These are phyloP conservation scores for Porites australiensis DNA, from an alignment of 64 coral and sea anemone species.

Conservation along the genomic window DNA sequence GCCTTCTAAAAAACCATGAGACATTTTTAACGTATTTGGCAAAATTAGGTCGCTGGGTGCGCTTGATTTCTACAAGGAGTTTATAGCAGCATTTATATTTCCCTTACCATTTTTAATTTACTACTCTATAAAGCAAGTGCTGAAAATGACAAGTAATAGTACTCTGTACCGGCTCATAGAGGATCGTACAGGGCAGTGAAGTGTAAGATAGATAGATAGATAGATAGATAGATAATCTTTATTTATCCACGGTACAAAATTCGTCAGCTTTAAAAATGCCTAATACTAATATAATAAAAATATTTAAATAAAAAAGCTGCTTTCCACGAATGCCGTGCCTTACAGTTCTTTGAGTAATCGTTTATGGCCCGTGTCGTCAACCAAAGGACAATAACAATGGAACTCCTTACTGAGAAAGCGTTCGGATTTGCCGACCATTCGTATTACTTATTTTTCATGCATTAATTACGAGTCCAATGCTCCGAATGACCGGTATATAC, in stretches of 20 bases:
- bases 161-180: background rate
- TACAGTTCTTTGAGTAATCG: too few relatives aligned
- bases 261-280: too few relatives aligned
- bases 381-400: conserved; percentile 14
- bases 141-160: background rate
- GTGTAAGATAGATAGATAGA: too few relatives aligned
- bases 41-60: too few relatives aligned
- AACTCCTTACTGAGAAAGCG: conserved; percentile 72
- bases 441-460: conserved; percentile 33
- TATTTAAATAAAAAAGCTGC: too few relatives aligned
- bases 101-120: conserved; percentile 69
- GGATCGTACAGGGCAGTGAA: background rate
- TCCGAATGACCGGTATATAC: conserved; percentile 18
- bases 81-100: background rate
- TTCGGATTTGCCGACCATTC: conserved; percentile 62
- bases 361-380: conserved; percentile 52
- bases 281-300: too few relatives aligned
- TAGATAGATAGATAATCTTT: too few relatives aligned
- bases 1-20: too few relatives aligned
- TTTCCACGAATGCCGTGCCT: too few relatives aligned
- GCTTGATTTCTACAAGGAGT: too few relatives aligned
- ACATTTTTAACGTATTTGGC: too few relatives aligned
- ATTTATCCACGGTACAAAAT: too few relatives aligned
- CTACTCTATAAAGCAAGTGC: conserved; percentile 30
- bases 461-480: conserved; percentile 35